phyloP scores from a whole-genome alignment of 2,797 vertebrate species.

The Danio tinwini region DNA sequence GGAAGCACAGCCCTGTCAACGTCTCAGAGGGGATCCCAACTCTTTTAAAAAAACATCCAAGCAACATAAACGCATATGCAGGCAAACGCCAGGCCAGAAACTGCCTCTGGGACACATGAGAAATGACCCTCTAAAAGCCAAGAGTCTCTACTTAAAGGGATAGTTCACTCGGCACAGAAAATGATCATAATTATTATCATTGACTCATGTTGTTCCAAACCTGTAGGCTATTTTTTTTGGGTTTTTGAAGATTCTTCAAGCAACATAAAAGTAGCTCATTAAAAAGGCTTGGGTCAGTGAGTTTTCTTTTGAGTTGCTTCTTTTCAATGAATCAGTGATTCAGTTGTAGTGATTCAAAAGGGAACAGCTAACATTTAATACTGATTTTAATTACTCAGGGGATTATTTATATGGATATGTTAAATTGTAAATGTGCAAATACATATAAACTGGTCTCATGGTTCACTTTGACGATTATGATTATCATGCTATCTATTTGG shows the following conservation, averaged over 20 bases:
- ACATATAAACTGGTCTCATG: too few relatives aligned
- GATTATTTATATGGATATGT: too few relatives aligned
- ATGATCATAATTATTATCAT: background rate
- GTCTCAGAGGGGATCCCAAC: conserved; percentile 66
- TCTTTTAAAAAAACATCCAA: conserved; percentile 56
- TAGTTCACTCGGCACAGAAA: background rate
- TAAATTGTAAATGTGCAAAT: too few relatives aligned
- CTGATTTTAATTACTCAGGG: too few relatives aligned
- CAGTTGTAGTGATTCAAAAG: background rate
- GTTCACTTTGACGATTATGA: too few relatives aligned
- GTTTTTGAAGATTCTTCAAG: background rate
- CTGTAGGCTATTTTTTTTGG: background rate
- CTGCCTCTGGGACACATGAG: conserved; percentile 27
- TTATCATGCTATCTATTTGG: too few relatives aligned
- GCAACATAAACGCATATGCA: conserved; percentile 38
- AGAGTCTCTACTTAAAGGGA: background rate
- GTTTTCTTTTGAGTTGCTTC: too few relatives aligned
- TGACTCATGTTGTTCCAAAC: background rate
- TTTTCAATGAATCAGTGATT: background rate
- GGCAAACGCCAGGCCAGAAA: conserved; percentile 16
- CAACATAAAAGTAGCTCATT: background rate
- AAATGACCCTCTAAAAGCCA: background rate
- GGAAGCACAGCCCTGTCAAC: conserved; percentile 61
- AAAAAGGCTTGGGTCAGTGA: background rate
- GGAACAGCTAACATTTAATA: background rate